phyloP scores from a whole-genome alignment of 2,888 invertebrate genomes.

The Drosophila robusta region DNA sequence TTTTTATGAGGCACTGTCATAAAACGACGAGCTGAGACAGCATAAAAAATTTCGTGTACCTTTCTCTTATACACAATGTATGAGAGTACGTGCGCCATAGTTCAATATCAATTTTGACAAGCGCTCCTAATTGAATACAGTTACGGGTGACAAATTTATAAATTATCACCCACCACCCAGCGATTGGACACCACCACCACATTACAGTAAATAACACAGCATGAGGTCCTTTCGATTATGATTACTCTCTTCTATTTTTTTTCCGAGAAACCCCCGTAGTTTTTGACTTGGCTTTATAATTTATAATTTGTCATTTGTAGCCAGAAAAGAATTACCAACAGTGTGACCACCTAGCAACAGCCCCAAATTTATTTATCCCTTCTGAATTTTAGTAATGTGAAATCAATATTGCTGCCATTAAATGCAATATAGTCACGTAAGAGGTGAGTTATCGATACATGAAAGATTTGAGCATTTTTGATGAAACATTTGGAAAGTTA shows the following conservation, averaged over 20 bases:
- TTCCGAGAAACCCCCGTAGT: neutral
- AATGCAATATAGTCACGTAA: constrained; percentile 45
- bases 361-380: neutral
- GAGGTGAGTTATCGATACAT: constrained; percentile 21
- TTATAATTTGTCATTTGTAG: constrained; percentile 8
- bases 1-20: constrained; percentile 45
- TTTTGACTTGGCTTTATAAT: constrained; percentile 36
- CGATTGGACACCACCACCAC: constrained; percentile 3
- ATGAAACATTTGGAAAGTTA: neutral
- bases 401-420: constrained; percentile 67
- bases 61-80: neutral
- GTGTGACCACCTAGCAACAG: constrained; percentile 22
- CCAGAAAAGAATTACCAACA: constrained; percentile 9
- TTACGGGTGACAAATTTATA: constrained; percentile 59
- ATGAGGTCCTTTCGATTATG: constrained; percentile 48
- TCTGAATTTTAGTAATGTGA: constrained; percentile 42
- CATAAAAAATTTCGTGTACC: neutral
- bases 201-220: constrained; percentile 30
- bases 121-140: constrained; percentile 50
- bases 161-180: constrained; percentile 57
- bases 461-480: neutral
- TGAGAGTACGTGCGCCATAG: constrained; percentile 5
- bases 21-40: constrained; percentile 30
- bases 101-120: constrained; percentile 40
- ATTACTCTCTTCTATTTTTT: constrained; percentile 3